phyloP scores from a whole-genome alignment of 2,113 vertebrate genomes.

The Arvicanthis niloticus region DNA sequence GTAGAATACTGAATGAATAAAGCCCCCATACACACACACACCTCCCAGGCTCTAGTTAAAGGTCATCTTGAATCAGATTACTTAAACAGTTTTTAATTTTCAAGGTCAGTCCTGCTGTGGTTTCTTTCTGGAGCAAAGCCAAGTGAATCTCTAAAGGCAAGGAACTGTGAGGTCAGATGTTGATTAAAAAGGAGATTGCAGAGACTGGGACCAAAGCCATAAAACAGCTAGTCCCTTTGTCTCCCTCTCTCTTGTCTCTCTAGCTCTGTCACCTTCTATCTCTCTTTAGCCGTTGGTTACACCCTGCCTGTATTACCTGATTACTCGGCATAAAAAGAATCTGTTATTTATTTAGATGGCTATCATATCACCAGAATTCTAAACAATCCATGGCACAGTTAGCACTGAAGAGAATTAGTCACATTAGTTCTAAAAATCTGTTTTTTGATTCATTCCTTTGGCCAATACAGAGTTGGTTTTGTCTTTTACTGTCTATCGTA shows the following conservation, averaged over 20 bases:
- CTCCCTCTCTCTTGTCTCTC: neutral
- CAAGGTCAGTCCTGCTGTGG: neutral
- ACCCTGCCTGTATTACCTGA: neutral
- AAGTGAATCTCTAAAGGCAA: neutral
- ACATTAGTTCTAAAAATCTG: neutral
- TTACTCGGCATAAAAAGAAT: neutral
- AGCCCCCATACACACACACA: neutral
- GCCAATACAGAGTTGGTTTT: neutral
- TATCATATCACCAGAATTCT: neutral
- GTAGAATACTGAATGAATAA: neutral
- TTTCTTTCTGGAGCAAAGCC: neutral
- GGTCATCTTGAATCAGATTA: neutral
- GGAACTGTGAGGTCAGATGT: neutral
- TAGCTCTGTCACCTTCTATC: neutral
- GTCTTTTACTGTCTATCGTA: too few relatives aligned
- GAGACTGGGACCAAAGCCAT: neutral
- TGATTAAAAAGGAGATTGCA: neutral
- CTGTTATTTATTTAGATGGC: neutral
- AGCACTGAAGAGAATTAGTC: constrained; percentile 14
- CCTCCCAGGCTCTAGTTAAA: neutral
- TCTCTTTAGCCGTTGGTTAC: neutral
- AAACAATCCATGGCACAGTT: constrained; percentile 31
- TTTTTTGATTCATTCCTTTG: neutral
- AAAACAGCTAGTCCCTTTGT: neutral
- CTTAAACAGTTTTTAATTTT: neutral